Evolutionary conservation across 2,888 invertebrate species (phyloP), one percentile per base, ranked within the genome.

Genomic region (Anorthoa munda): DNA sequence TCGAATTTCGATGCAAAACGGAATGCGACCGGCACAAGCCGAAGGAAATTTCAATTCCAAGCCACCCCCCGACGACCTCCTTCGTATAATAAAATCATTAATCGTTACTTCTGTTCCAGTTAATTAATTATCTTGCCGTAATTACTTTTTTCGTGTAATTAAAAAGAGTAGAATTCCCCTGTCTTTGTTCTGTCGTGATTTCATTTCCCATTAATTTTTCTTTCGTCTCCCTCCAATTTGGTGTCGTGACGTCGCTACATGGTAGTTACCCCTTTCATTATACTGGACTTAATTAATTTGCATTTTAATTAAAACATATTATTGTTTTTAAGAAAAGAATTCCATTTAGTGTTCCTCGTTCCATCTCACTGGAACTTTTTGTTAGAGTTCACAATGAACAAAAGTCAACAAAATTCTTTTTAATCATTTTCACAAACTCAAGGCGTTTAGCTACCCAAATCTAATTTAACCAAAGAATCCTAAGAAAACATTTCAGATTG

Each of bases 201-300:
- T 95, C 95, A 95, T 95, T 96, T 96, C 95, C 94, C 94, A 96
- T 96, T 96, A 96, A 95, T 96, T 96, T 96, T 95, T 96, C 95
- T 96, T 96, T 95, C 93, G 92, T 92, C 97, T 97, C 94, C 97
- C 97, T 97, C 97, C 97, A 95, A 96, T 95, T 96, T 95, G 94
- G 93, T 93, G 93, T 94, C 93, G 95, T 94, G 94, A 93, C 94
- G 93, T 90, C 91, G 93, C 90, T 93, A 95, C 94, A 94, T 94
- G 93, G 94, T 94, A 93, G 93, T 93, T 94, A 96, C 95, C 94
- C 95, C 95, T 96, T 96, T 94, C 93, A 94, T 95, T 95, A 93
- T 93, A 89, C 93, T 93, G 94, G 95, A 95, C 95, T 94, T 94
- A 95, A 95, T 94, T 94, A 96, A 95, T 95, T 95, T 94, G 93